Evolutionary conservation across 2,888 invertebrate species (phyloP).

Genomic region (Caenorhabditis sp.): DNA sequence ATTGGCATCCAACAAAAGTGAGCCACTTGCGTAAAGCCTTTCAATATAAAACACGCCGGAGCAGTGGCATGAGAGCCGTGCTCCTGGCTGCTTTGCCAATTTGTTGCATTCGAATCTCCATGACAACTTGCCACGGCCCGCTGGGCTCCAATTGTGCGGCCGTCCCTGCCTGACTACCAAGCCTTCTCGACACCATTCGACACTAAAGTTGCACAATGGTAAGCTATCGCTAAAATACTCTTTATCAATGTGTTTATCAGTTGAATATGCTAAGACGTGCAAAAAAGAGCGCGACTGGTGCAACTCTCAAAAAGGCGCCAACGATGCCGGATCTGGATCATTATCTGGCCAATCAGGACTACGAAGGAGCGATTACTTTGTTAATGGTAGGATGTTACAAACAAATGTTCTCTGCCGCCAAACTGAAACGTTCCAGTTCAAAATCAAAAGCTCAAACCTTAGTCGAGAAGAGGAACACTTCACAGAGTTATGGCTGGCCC

Average conservation of each 20-base stretch:
- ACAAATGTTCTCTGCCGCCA: constrained; percentile 4
- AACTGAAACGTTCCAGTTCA: constrained; percentile 56
- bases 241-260: constrained; percentile 10
- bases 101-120: constrained; percentile 49
- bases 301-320: constrained; percentile 42
- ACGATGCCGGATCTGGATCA: constrained; percentile 87
- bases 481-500: constrained; percentile 90
- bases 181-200: background rate
- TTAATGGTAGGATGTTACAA: constrained; percentile 88
- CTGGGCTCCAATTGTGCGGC: constrained; percentile 23
- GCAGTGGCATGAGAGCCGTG: too few relatives aligned
- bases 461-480: constrained; percentile 26
- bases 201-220: constrained; percentile 18
- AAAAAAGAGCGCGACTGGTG: constrained; percentile 12
- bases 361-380: constrained; percentile 92
- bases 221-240: too few relatives aligned
- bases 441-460: constrained; percentile 44
- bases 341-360: constrained; percentile 91
- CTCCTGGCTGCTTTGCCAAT: background rate
- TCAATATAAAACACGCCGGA: too few relatives aligned
- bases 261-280: constrained; percentile 17
- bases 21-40: background rate
- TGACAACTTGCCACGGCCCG: constrained; percentile 22
- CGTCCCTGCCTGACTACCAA: constrained; percentile 4
- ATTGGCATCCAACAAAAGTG: too few relatives aligned